Conservation (phyloP, 2,888 invertebrate species). For the Drosophila subquinaria region DNA sequence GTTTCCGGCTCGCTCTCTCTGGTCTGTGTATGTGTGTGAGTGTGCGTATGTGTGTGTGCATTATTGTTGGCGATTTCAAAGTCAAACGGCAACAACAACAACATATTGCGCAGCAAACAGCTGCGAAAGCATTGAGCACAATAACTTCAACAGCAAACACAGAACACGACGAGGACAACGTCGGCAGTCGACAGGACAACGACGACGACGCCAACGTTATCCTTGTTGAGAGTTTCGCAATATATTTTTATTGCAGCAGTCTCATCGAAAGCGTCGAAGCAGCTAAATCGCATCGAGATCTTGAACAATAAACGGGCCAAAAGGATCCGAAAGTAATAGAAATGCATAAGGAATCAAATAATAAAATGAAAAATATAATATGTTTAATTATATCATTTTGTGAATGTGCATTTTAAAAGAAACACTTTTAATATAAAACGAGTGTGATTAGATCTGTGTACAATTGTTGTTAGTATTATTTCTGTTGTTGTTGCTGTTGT, state of each 20-base stretch:
- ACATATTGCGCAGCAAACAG: slow-evolving; percentile 65
- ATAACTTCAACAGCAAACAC: slow-evolving; percentile 60
- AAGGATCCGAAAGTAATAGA: slow-evolving; percentile 35
- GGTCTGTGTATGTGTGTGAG: background rate
- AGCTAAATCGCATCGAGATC: slow-evolving; percentile 64
- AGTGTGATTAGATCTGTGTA: background rate
- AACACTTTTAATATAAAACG: background rate
- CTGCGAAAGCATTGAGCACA: slow-evolving; percentile 65
- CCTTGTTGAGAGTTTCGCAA: slow-evolving; percentile 83
- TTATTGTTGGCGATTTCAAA: slow-evolving; percentile 79
- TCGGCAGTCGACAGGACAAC: slow-evolving; percentile 57
- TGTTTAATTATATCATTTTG: background rate
- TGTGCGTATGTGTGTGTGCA: slow-evolving; percentile 50
- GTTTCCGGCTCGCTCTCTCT: slow-evolving; percentile 67
- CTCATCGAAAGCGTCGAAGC: slow-evolving; percentile 80
- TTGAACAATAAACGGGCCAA: slow-evolving; percentile 18
- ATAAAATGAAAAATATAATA: slow-evolving; percentile 27
- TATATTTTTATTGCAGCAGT: slow-evolving; percentile 83
- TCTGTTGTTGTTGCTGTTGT: slow-evolving; percentile 10
- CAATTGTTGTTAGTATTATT: slow-evolving; percentile 1
- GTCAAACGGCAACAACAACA: slow-evolving; percentile 73
- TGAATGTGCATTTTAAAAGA: background rate
- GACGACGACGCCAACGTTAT: slow-evolving; percentile 62
- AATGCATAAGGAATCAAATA: slow-evolving; percentile 29
- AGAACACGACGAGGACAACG: slow-evolving; percentile 57